A percentile compares a stretch with the other conserved stretches of the same genome.
These are phyloP conservation scores for Cryptomyrus ogoouensis DNA, from an alignment of 2,113 vertebrate species.

Conservation along the genomic window DNA sequence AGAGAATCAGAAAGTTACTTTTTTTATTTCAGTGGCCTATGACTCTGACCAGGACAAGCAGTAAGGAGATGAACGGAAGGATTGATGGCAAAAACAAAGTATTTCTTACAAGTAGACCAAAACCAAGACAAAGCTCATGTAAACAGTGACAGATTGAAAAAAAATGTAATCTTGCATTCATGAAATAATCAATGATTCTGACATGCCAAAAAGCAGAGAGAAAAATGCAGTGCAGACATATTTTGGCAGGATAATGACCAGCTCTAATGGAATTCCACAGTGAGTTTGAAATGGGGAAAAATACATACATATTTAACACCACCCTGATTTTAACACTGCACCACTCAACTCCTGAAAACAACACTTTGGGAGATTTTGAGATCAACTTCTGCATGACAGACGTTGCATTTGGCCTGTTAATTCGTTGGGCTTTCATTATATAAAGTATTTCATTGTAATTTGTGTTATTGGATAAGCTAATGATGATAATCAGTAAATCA, in stretches of 20 bases:
- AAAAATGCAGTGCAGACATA: background rate
- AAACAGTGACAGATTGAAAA: background rate
- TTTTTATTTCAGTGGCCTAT: background rate
- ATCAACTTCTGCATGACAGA: background rate
- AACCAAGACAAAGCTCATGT: background rate
- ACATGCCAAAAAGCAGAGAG: background rate
- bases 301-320: background rate
- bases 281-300: background rate
- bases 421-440: background rate
- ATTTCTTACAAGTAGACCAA: background rate
- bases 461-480: background rate
- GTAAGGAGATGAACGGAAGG: background rate
- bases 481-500: background rate
- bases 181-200: background rate
- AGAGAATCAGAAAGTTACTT: background rate
- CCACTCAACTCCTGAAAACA: background rate
- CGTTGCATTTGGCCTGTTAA: background rate
- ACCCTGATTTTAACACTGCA: background rate
- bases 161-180: background rate
- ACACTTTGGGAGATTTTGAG: background rate
- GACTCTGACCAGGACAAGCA: background rate
- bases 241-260: background rate
- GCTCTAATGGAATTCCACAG: background rate
- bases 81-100: background rate
- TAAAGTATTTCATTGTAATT: background rate